Conservation (phyloP, 2,113 vertebrate species). For the Sporophila hypoxantha region DNA sequence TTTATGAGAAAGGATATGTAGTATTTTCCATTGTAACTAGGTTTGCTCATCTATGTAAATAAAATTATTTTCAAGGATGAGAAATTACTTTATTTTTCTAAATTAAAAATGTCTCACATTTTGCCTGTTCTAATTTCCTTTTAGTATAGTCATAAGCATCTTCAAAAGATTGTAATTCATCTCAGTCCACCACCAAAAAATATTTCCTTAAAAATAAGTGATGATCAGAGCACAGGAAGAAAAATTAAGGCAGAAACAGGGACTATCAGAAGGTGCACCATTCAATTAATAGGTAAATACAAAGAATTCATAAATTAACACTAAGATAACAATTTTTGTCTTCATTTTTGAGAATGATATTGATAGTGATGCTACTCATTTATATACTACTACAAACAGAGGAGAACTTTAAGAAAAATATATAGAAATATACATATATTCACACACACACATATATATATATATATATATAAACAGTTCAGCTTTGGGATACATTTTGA, state of each 20-base stretch:
- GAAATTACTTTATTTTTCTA: background rate
- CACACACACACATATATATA: background rate
- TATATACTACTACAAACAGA: background rate
- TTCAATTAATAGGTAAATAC: background rate
- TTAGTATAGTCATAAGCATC: background rate
- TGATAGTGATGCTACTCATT: background rate
- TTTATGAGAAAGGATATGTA: background rate
- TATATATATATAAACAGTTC: background rate
- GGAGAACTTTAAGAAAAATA: background rate
- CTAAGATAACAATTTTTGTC: background rate
- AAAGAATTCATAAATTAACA: background rate
- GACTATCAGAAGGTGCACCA: background rate
- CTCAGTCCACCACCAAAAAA: background rate
- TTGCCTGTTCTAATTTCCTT: background rate
- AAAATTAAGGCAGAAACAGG: background rate
- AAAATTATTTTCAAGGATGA: background rate
- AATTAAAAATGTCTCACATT: background rate
- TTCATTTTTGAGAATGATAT: background rate
- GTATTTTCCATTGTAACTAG: background rate
- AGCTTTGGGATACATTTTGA: slow-evolving; percentile 5
- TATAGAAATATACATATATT: background rate
- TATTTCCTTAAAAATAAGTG: background rate
- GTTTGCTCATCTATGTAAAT: background rate
- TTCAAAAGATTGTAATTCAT: background rate
- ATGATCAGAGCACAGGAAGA: background rate